Evolutionary conservation across 1,140 invertebrate species (phyloP), one percentile per base, ranked within the genome.

Genomic region (Diachasma alloeum): DNA sequence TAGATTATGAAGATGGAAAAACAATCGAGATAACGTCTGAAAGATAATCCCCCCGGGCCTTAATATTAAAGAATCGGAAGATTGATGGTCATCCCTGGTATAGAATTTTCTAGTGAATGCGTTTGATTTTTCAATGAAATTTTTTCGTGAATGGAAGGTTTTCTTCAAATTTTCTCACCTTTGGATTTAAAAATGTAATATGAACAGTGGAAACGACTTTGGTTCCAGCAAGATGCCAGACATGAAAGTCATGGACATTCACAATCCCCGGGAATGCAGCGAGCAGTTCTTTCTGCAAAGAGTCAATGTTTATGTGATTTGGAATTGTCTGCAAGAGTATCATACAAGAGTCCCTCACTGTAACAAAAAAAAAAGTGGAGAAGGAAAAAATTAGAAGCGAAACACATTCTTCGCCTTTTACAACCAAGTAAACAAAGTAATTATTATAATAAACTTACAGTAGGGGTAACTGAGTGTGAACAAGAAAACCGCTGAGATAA

Each of bases 261-360:
- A 94, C 89, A 53, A 96, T 94, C 63, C 93, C 93, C 0, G 95
- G 95, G 87, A 97, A 97, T 82, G 92, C 91, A 72, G 90, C 87
- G 0, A 93, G 83, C 11, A 96, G 83, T 78, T 94, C 91, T 26
- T 89, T 89, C 77, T 94, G 92, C 31, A 95, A 88, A 1, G 88
- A 89, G 69, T 93, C 91, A 36, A 96, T 93, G 79, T 96, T 92
- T 36, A 96, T 95, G 56, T 94, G 92, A 78, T 92, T 93, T 0
- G 95, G 95, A 53, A 96, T 95, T 1, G 95, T 96, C 88, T 96
- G 94, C 1, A 96, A 87, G 0, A 96, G 87, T 82, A 96, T 96
- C 10, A 94, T 81, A 17, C 94, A 93, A 4, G 94, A 94, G 90
- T 95, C 94, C 86, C 93, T 94, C 90, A 95, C 94, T 94, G 82